Conservation (phyloP, 2,113 vertebrate genomes). For the Psittacara wagleri region DNA sequence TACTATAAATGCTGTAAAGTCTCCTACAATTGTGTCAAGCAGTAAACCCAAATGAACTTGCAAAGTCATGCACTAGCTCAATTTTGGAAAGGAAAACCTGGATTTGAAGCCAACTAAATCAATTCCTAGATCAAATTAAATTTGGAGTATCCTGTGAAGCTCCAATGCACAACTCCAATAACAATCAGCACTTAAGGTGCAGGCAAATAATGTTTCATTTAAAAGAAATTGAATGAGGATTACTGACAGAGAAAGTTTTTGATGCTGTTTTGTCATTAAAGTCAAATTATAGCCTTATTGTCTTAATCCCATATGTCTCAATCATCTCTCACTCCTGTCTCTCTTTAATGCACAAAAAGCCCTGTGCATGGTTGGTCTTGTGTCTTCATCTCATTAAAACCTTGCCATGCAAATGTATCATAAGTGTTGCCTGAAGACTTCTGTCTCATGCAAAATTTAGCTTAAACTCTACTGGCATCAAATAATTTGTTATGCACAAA, state of each 20-base stretch:
- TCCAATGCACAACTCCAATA: conserved; percentile 71
- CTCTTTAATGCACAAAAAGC: conserved; percentile 28
- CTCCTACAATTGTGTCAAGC: conserved; percentile 59
- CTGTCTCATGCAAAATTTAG: conserved; percentile 80
- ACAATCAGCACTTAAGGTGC: conserved; percentile 70
- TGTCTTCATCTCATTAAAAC: conserved; percentile 77
- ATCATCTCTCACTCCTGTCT: conserved; percentile 8
- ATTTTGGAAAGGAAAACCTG: conserved; percentile 71
- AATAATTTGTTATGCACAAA: conserved; percentile 77
- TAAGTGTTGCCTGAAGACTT: conserved; percentile 76
- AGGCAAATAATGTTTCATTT: conserved; percentile 77
- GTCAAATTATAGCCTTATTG: conserved; percentile 69
- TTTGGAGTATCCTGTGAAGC: conserved; percentile 74
- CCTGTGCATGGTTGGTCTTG: conserved; percentile 51
- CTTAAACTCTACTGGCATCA: conserved; percentile 69
- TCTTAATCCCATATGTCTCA: conserved; percentile 63
- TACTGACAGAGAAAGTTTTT: conserved; percentile 71
- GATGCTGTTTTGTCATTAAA: conserved; percentile 73
- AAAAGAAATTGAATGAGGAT: conserved; percentile 75
- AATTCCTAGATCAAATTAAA: conserved; percentile 80
- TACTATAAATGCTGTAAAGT: conserved; percentile 64
- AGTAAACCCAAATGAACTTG: conserved; percentile 77
- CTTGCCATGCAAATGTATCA: conserved; percentile 72
- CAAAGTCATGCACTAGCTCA: conserved; percentile 72
- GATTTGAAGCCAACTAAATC: conserved; percentile 77